phyloP scores from a whole-genome alignment of 2,797 vertebrate species.

The Squalus acanthias region DNA sequence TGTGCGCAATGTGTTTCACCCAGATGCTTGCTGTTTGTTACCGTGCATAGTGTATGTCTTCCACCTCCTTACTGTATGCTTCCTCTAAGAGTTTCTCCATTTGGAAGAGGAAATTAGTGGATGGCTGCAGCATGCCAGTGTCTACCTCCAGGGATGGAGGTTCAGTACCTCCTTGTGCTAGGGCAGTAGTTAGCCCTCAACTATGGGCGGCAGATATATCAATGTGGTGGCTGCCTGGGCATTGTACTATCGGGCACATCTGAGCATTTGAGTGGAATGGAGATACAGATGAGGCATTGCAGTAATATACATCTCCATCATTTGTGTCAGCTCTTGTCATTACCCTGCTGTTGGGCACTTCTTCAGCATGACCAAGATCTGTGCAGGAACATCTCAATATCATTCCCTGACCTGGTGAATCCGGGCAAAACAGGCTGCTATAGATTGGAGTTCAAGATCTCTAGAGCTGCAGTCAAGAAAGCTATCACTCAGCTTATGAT shows the following conservation, averaged over 20 bases:
- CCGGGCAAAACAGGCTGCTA: background rate
- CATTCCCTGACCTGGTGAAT: background rate
- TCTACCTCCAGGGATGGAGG: background rate
- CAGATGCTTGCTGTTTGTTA: background rate
- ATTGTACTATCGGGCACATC: background rate
- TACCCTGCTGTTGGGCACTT: background rate
- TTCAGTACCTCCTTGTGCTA: background rate
- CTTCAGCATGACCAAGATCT: background rate
- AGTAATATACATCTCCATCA: too few species aligned
- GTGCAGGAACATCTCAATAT: background rate
- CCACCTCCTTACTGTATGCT: background rate
- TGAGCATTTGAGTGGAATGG: too few species aligned
- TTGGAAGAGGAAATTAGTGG: background rate
- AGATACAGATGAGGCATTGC: too few species aligned
- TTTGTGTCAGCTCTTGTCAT: too few species aligned
- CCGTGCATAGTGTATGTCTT: background rate
- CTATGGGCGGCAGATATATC: background rate
- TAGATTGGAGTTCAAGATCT: background rate
- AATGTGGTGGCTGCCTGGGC: background rate
- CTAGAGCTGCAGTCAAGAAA: background rate
- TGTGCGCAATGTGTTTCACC: background rate
- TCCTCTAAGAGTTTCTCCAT: background rate
- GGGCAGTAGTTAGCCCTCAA: background rate
- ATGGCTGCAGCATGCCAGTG: background rate
- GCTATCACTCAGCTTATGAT: background rate